These are phyloP conservation scores for Ptilodon capucinus DNA, from an alignment of 2,888 invertebrate genomes.

Conservation along the genomic window DNA sequence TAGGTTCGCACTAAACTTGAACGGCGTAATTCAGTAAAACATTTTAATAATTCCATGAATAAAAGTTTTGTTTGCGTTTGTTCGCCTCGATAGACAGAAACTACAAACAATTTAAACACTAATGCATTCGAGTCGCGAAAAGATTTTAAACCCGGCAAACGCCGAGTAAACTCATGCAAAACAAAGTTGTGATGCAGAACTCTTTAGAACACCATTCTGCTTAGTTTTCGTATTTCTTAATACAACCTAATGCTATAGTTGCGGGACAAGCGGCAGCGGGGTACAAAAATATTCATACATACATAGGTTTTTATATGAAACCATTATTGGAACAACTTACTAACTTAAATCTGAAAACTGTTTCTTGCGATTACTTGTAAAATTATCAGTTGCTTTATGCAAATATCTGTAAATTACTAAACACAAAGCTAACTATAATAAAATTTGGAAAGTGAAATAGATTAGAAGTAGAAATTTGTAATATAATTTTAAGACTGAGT, in stretches of 20 bases:
- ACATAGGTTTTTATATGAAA: not conserved
- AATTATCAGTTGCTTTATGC: too few relatives aligned
- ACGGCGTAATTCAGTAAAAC: slow-evolving; percentile 5
- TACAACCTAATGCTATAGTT: slow-evolving; percentile 62
- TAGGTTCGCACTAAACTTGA: slow-evolving; percentile 3
- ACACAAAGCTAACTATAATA: too few relatives aligned
- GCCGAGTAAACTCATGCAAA: slow-evolving; percentile 65
- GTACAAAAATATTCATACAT: slow-evolving; percentile 1
- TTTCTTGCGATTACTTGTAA: too few relatives aligned
- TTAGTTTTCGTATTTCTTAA: slow-evolving; percentile 82
- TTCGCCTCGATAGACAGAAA: slow-evolving; percentile 18
- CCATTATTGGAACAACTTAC: too few relatives aligned
- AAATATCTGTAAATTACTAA: too few relatives aligned
- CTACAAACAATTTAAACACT: slow-evolving; percentile 51
- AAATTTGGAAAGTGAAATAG: too few relatives aligned
- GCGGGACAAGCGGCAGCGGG: slow-evolving; percentile 43
- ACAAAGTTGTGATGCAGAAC: slow-evolving; percentile 74
- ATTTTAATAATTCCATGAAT: slow-evolving; percentile 2
- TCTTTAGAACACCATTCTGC: slow-evolving; percentile 77
- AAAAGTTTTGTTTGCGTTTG: slow-evolving; percentile 13
- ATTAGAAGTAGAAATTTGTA: too few relatives aligned
- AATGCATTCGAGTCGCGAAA: slow-evolving; percentile 53
- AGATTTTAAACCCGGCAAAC: slow-evolving; percentile 66
- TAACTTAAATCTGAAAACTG: too few relatives aligned
- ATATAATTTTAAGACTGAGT: too few relatives aligned